Evolutionary conservation across 1,140 invertebrate species (phyloP).

Genomic region (Dendrolimus kikuchii): DNA sequence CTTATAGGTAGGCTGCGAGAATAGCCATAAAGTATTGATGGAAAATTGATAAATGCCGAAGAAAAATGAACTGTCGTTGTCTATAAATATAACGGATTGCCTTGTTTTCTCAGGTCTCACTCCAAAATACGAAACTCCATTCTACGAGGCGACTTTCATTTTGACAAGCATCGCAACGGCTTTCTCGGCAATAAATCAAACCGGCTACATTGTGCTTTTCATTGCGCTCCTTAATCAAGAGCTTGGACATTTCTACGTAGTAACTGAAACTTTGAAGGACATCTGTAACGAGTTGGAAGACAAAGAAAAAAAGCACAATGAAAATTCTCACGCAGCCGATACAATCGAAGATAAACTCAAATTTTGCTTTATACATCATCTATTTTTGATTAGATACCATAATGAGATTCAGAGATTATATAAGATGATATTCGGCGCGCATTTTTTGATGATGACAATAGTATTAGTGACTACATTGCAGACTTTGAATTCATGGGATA

Average conservation of each 20-base stretch:
- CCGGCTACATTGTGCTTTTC: conserved; percentile 30
- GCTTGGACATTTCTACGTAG: conserved; percentile 28
- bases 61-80: no score
- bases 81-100: background rate
- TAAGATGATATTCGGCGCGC: conserved; percentile 24
- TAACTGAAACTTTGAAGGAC: conserved; percentile 24
- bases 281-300: conserved; percentile 11
- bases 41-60: background rate
- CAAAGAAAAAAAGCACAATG: background rate
- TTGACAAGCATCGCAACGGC: conserved; percentile 19
- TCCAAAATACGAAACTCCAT: conserved; percentile 27
- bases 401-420: conserved; percentile 19
- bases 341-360: conserved; percentile 13
- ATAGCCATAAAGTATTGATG: background rate
- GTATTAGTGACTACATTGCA: conserved; percentile 31
- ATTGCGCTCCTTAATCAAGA: conserved; percentile 24
- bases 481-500: conserved; percentile 26
- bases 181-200: conserved; percentile 32
- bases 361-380: conserved; percentile 27
- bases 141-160: conserved; percentile 23
- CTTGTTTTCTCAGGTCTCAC: conserved; percentile 20
- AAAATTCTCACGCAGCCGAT: conserved; percentile 2
- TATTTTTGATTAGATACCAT: conserved; percentile 25
- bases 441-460: conserved; percentile 30
- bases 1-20: no score